Conservation (phyloP, 2,113 vertebrate genomes). For the Coptodon bakossiorum region DNA sequence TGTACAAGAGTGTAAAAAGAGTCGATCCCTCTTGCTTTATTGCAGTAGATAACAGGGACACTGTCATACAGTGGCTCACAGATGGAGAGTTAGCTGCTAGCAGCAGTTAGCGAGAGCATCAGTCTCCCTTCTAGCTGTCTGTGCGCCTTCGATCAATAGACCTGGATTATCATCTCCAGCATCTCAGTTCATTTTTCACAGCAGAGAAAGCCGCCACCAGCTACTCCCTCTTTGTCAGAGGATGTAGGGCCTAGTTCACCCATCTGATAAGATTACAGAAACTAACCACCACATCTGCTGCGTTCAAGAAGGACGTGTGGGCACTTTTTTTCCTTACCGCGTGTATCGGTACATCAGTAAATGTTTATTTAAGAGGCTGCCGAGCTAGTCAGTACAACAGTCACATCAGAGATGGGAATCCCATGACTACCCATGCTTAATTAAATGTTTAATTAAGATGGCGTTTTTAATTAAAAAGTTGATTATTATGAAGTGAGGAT, state of each 20-base stretch:
- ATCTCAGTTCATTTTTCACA: slow-evolving; percentile 45
- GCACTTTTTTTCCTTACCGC: rapidly evolving
- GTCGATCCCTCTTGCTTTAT: background rate
- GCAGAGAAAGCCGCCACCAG: slow-evolving; percentile 15
- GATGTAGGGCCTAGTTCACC: slow-evolving; percentile 3
- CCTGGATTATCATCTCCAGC: slow-evolving; percentile 41
- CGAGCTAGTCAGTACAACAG: slow-evolving; percentile 6
- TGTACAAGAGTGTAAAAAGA: background rate
- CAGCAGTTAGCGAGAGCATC: slow-evolving; percentile 26
- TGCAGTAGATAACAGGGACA: background rate
- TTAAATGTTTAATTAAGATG: slow-evolving; percentile 54
- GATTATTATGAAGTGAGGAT: slow-evolving; percentile 31
- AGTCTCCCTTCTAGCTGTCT: background rate
- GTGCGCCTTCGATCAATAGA: slow-evolving; percentile 35
- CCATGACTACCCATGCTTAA: slow-evolving; percentile 26
- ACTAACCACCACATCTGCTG: slow-evolving; percentile 17
- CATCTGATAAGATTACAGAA: slow-evolving; percentile 27
- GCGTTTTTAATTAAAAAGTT: slow-evolving; percentile 52
- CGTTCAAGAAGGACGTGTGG: background rate
- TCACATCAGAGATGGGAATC: slow-evolving; percentile 13
- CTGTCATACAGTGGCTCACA: background rate
- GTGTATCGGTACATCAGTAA: slow-evolving; percentile 7
- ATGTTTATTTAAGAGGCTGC: slow-evolving; percentile 54
- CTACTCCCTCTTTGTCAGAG: slow-evolving; percentile 40
- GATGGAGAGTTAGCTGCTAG: slow-evolving; percentile 22